Evolutionary conservation across 2,888 invertebrate genomes (phyloP).

Genomic region (Thelaira solivaga): DNA sequence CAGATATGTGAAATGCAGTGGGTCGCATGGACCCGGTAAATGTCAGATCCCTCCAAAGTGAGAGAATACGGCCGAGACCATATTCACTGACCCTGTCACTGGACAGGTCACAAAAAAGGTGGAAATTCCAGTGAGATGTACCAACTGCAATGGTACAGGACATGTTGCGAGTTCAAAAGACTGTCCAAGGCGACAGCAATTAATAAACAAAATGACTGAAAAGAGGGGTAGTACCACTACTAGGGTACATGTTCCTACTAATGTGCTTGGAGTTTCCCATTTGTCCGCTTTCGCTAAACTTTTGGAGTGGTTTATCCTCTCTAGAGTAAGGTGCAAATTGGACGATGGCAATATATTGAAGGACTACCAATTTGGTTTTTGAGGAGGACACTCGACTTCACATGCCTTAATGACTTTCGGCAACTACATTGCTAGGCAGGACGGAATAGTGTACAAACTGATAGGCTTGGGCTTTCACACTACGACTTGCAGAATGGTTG

Average conservation of each 20-base stretch:
- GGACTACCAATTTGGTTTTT: not conserved
- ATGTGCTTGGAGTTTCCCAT: no score
- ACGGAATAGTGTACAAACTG: not conserved
- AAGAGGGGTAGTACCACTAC: not conserved
- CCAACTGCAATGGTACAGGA: not conserved
- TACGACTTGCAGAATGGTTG: no score
- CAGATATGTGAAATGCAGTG: conserved; percentile 5
- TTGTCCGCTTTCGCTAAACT: conserved; percentile 15
- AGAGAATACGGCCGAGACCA: not conserved
- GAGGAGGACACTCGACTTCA: not conserved
- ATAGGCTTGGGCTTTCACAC: no score
- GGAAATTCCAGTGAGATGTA: not conserved
- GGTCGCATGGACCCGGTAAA: not conserved
- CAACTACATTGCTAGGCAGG: not conserved
- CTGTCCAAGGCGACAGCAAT: not conserved
- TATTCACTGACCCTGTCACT: not conserved
- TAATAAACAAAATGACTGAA: no score
- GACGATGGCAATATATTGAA: not conserved
- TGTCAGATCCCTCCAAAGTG: not conserved
- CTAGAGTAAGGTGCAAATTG: not conserved
- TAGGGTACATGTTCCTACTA: no score
- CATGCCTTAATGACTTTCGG: not conserved
- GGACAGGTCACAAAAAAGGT: not conserved
- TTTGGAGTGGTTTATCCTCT: not conserved
- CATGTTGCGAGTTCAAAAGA: conserved; percentile 9